Evolutionary conservation across 2,797 vertebrate genomes (phyloP), one percentile per base, ranked within the genome.

Genomic region (Mycteria americana): DNA sequence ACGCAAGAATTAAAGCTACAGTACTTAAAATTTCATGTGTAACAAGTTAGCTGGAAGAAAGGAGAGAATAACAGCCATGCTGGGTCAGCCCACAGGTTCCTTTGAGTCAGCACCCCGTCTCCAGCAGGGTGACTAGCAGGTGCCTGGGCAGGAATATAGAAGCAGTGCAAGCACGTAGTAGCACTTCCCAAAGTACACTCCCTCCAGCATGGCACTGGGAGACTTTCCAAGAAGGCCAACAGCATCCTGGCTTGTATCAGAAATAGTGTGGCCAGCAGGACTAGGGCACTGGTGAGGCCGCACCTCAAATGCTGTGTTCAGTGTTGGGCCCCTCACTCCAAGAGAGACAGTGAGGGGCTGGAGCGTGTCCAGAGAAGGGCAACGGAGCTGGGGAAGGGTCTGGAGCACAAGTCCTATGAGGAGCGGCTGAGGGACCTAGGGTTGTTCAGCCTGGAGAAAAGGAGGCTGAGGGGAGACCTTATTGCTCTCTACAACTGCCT

Each of bases 231-330:
- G 68, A 18, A 21, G 11, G 30, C 19, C 24, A n/a, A 4, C 1
- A 3, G n/a, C n/a, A 54, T 17, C 84, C 39, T 53, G 56, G 46
- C 73, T 3, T 28, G 11, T 9, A 11, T 21, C 48, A 62, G 46
- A 0, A 21, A 13, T 4, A 10, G 39, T 1, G 21, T 62, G 37
- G 63, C 41, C n/a, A 56, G 62, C 77, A 46, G 77, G 63, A 31
- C 0, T 0, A 15, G 41, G 33, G n/a, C 51, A 8, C 43, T 39
- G 63, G 41, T 21, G 77, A 80, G 41, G 41, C 41, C 0, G 6
- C 41, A 33, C 17, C 22, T 37, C 7, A 0, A 62, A 14, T 16
- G 1, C 35, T 33, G 45, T 4, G 35, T 9, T 39, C 74, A 33
- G 28, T 11, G 19, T 10, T 76, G 57, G 35, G 74, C 45, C 57